Evolutionary conservation across 2,113 vertebrate species (phyloP), one percentile per base, ranked within the genome.

Genomic region (Rhynchomys soricoides): DNA sequence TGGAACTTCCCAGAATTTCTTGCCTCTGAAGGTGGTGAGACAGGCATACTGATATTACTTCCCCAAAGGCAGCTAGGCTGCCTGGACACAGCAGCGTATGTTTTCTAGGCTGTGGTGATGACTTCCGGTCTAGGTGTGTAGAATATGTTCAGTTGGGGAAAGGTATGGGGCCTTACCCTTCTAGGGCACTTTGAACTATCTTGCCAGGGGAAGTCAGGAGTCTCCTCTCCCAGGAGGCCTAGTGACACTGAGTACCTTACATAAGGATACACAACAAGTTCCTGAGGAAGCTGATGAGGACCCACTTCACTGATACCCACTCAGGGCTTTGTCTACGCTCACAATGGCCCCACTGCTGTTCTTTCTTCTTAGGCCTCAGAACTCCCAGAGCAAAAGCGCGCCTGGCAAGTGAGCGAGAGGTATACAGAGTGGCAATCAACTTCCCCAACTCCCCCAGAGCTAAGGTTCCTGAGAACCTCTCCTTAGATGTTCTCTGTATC

Each of bases 1-100:
- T 3, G 31, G 89, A 89, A 95, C 86, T 85, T 96, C 81, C 94
- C 86, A 85, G 89, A 94, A 94, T 37, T 21, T 91, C 22, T 93
- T 66, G 57, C 22, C 59, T 86, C 71, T 52, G n/a, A 96, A 96
- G 91, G 19, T 71, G 68, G 40, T 50, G 34, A 89, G n/a, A 77
- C 45, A 70, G 62, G 87, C 11, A 3, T 43, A 16, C 43, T 24
- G 82, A 24, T 0, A 16, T 17, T 34, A 64, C 34, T 94, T 90
- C 64, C 70, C 66, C 34, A 31, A 48, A 59, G 62, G 59, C 26
- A 12, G 57, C 5, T 3, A 45, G 37, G 83, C 45, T 87, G 29
- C 24, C 37, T 34, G 24, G 92, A 87, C 50, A 37, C 16, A 48
- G 26, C 4, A 5, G 19, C 21, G 3, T 10, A 24, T 21, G 4